A percentile compares a stretch with the other conserved stretches of the same genome.
Evolutionary conservation across 2,113 vertebrate genomes (phyloP).

Genomic region (Phyllostomus discolor): DNA sequence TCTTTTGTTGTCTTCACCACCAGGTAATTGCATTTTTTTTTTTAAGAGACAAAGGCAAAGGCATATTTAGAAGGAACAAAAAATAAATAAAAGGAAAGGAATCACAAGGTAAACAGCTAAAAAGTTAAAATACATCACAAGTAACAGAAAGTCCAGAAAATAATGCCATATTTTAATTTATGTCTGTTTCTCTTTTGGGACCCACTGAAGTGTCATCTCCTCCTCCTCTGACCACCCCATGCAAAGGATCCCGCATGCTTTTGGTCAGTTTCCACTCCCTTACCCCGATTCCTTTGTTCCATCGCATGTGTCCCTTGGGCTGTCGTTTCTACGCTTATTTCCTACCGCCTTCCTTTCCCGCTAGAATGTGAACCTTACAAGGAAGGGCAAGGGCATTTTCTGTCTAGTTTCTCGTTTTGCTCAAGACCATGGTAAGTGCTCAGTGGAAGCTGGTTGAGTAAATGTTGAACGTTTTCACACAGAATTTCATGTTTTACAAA

Average conservation of each 20-base stretch:
- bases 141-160: neutral
- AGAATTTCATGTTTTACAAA: neutral
- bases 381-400: neutral
- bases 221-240: neutral
- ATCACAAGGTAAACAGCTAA: neutral
- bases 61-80: neutral
- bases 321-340: neutral
- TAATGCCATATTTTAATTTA: neutral
- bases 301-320: too few relatives aligned
- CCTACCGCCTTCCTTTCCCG: neutral
- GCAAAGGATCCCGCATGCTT: neutral
- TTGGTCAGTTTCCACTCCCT: too few relatives aligned
- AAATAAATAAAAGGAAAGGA: neutral
- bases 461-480: neutral
- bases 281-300: neutral
- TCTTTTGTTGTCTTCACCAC: neutral
- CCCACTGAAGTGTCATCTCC: neutral
- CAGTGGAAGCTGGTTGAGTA: neutral
- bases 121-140: neutral
- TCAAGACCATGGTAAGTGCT: neutral
- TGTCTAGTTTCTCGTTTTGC: neutral
- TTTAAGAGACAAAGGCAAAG: neutral
- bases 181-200: neutral
- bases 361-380: neutral
- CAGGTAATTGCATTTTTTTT: neutral